Evolutionary conservation across 2,888 invertebrate species (phyloP), one percentile per base, ranked within the genome.

Genomic region (Hipparchia sbordonii): DNA sequence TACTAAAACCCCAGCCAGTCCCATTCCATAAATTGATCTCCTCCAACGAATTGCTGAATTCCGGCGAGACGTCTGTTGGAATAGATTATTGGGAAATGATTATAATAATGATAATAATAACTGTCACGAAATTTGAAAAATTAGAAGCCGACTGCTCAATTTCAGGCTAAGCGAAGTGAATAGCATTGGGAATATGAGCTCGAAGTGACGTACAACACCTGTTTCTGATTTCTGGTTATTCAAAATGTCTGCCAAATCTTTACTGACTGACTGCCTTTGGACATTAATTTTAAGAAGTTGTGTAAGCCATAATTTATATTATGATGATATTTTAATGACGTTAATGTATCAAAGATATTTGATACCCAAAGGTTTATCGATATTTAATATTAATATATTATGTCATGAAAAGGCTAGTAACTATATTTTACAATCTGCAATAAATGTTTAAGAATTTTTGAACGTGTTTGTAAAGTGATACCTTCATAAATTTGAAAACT

Each of bases 321-420:
- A 62, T 62, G 65, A 33, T 69, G 60, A 69, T 60, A 61, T 61
- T 61, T 69, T 69, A 69, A 69, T 61, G 60, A 45, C 45, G 39
- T 69, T 69, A 69, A 69, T 69, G 48, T 61, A 69, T 69, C 69
- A 69, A 39, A 69, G 60, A 69, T 46, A 69, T 52, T 39, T 69
- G 69, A 61, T 69, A 69, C 61, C 39, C 45, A 52, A 45, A 48
- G 10, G 23, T 52, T 52, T 61, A 69, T 61, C 60, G 69, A 39
- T 61, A 45, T 60, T 69, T 33, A 60, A 69, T 69, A 61, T 69
- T 57, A 69, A 69, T 69, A 69, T 60, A 69, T 69, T 69, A 69
- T 69, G 52, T 69, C 69, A 52, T 69, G 61, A 51, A 61, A 51
- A 48, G 13, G 51, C 52, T 69, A 33, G 60, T 69, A 39, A 48